Evolutionary conservation across 2,888 invertebrate species (phyloP).

Genomic region (Carabus problematicus): DNA sequence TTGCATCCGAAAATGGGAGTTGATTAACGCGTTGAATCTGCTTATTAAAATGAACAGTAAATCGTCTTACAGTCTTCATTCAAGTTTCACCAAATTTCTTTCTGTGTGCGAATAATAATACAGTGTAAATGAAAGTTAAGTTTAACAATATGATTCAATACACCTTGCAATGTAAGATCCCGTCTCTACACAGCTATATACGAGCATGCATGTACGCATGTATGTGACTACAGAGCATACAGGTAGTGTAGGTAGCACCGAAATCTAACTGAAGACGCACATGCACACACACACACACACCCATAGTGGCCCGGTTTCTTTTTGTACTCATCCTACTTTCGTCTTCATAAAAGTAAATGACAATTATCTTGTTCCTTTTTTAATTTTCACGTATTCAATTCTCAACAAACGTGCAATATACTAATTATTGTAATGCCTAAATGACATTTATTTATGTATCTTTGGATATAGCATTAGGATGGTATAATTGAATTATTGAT

Average conservation of each 20-base stretch:
- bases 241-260: background rate
- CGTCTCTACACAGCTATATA: background rate
- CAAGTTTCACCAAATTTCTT: slow-evolving; percentile 37
- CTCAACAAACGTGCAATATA: too few relatives aligned
- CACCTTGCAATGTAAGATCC: slow-evolving; percentile 15
- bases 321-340: slow-evolving; percentile 35
- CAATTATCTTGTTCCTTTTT: slow-evolving; percentile 12
- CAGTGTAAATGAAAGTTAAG: slow-evolving; percentile 39
- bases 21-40: too few relatives aligned
- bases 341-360: slow-evolving; percentile 34
- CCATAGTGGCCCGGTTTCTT: slow-evolving; percentile 35
- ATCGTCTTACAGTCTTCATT: slow-evolving; percentile 9
- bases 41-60: too few relatives aligned
- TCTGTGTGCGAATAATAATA: slow-evolving; percentile 23
- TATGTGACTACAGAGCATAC: background rate
- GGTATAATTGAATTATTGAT: too few relatives aligned
- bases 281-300: background rate
- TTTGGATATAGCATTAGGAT: slow-evolving; percentile 1
- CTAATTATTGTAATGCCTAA: too few relatives aligned
- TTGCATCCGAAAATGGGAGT: too few relatives aligned
- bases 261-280: slow-evolving; percentile 5
- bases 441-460: background rate
- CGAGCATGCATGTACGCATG: background rate
- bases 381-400: slow-evolving; percentile 16
- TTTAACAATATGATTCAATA: slow-evolving; percentile 36